Conservation (phyloP, 2,888 invertebrate genomes). For the Hypena proboscidalis region DNA sequence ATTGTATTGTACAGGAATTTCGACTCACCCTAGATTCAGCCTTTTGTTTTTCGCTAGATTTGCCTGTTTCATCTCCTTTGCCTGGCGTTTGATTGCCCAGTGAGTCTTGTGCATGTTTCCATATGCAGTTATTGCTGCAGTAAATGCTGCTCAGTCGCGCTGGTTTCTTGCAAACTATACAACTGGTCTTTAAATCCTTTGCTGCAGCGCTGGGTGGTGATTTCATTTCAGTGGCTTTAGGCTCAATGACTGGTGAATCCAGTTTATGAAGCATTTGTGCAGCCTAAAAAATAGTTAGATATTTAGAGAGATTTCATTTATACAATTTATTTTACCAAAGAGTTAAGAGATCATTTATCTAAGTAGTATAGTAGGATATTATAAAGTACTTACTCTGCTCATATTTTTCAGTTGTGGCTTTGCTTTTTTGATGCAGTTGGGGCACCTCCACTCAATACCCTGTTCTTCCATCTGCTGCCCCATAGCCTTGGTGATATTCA, state of each 20-base stretch:
- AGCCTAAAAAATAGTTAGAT: too few relatives aligned
- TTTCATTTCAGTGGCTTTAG: conserved; percentile 28
- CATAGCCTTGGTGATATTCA: conserved; percentile 95
- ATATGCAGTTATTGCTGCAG: conserved; percentile 95
- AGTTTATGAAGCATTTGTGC: too few relatives aligned
- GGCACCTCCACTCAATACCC: conserved; percentile 95
- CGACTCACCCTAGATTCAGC: conserved; percentile 75
- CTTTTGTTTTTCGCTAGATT: conserved; percentile 62
- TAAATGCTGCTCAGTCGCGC: conserved; percentile 94
- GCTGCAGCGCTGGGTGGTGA: conserved; percentile 23
- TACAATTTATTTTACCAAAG: too few relatives aligned
- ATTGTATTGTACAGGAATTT: too few relatives aligned
- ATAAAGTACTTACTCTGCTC: conserved; percentile 51
- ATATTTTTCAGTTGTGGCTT: conserved; percentile 57
- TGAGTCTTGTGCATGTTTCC: conserved; percentile 92
- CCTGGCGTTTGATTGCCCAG: conserved; percentile 56
- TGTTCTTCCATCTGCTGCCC: conserved; percentile 96
- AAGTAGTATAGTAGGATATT: too few relatives aligned
- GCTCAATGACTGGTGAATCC: conserved; percentile 42
- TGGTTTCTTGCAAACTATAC: conserved; percentile 92
- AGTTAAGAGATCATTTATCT: too few relatives aligned
- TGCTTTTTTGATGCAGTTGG: conserved; percentile 90
- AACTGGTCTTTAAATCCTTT: conserved; percentile 75
- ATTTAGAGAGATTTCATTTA: too few relatives aligned
- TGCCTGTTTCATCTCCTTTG: conserved; percentile 59